Percentiles rank a stretch among this genome's conserved stretches.
These are phyloP conservation scores for Labia minor DNA, from an alignment of 2,888 invertebrate species.

Conservation along the genomic window DNA sequence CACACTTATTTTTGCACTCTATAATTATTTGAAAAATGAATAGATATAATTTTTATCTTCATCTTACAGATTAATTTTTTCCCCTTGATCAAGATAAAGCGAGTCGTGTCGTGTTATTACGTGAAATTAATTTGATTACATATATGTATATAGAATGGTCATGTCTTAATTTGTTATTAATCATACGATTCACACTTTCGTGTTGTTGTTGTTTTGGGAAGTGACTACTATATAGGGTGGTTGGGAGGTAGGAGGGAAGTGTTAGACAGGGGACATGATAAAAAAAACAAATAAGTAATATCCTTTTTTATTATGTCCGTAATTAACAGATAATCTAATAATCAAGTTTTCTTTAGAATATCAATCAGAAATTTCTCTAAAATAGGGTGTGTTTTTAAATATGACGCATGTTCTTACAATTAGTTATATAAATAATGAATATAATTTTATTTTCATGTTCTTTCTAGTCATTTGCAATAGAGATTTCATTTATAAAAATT, in stretches of 20 bases:
- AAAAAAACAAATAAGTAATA: background rate
- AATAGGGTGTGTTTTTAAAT: no score
- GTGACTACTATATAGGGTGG: no score
- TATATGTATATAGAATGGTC: background rate
- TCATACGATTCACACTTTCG: background rate
- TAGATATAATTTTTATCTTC: no score
- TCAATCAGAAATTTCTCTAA: no score
- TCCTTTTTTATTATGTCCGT: background rate
- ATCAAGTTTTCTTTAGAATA: no score
- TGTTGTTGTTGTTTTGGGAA: background rate
- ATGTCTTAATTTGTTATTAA: slow-evolving; percentile 7
- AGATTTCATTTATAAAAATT: no score
- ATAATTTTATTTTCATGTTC: no score
- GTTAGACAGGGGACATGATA: background rate
- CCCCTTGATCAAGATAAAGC: background rate
- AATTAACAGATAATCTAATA: background rate
- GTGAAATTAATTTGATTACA: background rate
- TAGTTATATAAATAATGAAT: no score
- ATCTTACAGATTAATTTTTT: background rate
- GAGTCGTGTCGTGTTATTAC: background rate
- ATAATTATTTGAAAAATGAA: background rate
- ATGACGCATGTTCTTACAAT: no score
- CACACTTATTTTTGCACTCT: slow-evolving; percentile 1
- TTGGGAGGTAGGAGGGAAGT: no score
- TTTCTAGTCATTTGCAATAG: no score